Percentiles rank a stretch among this genome's conserved stretches.
phyloP scores from a whole-genome alignment of 37 sponge, comb jelly and placozoan species.

The Petrosia ficiformis region DNA sequence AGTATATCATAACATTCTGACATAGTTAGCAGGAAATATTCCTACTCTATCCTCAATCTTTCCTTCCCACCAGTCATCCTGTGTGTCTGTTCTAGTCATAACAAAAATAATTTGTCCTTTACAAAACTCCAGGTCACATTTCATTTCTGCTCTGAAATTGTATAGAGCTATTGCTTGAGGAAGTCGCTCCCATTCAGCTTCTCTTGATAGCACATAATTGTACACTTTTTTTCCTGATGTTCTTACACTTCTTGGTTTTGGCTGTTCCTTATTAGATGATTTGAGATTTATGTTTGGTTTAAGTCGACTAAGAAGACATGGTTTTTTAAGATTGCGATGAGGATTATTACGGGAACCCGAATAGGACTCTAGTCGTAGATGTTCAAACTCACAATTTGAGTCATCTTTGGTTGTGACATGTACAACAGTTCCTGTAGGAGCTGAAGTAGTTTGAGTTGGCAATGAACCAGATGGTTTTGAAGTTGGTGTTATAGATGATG shows the following conservation, averaged over 20 bases:
- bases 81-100: constrained; percentile 69
- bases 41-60: constrained; percentile 77
- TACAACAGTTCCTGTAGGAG: background rate
- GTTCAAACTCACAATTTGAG: background rate
- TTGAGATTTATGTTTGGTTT: constrained; percentile 3
- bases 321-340: constrained; percentile 42
- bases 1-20: constrained; percentile 56
- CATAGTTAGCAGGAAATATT: constrained; percentile 98
- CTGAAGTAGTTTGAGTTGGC: background rate
- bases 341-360: background rate
- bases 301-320: constrained; percentile 12
- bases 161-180: constrained; percentile 66
- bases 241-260: background rate
- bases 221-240: constrained; percentile 17
- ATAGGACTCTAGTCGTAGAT: background rate
- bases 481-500: background rate
- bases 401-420: background rate
- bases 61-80: constrained; percentile 98
- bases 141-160: constrained; percentile 75
- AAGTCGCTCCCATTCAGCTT: constrained; percentile 71
- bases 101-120: constrained; percentile 85
- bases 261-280: background rate
- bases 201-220: constrained; percentile 14
- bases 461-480: background rate
- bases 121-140: constrained; percentile 89